Base-by-base conservation (phyloP, 1,140 invertebrate genomes). In the Heliconius nattereri region DNA sequence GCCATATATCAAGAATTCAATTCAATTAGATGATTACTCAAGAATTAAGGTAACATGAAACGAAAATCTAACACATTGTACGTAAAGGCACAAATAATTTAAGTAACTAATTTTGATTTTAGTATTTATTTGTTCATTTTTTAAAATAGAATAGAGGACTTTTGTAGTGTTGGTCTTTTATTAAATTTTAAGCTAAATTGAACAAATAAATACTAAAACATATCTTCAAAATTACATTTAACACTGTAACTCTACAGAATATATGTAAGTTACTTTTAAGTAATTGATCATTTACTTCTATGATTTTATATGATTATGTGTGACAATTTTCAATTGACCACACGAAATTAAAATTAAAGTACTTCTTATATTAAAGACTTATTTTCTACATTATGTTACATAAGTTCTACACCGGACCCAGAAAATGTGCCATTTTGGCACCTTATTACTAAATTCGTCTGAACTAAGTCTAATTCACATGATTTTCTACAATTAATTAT, bases 71-170 rank as follows among this genome's bases (percentile, higher is more conserved):
- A 80, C 71, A 75, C 73, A 84, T 80, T 78, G 82, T 84, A 87
- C 86, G 57, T 85, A 83, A 91, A 92, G 90, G 91, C 90, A 93
- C 89, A 89, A 90, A 90, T 88, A 91, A 91, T 88, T 91, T 90
- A 91, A 91, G 90, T 92, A 90, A 85, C 86, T 85, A 88, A 40
- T 70, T 54, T n/a, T 29, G 3, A 5, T 29, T 66, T 66, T 66
- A 66, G 23, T 66, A 16, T 66, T 66, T 66, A 29, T 66, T 66
- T 29, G 60, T 6, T 66, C 60, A 66, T 29, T 72, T 80, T 13
- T 45, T 45, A 6, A 16, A 16, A 45, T 45, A 11, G 13, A 45
- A 45, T 40, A 40, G 11, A 3, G 40, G 13, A 45, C 40, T 45
- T 45, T 45, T 45, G 5, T 45, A 5, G 40, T 45, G 40, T 45